Evolutionary conservation across 2,888 invertebrate genomes (phyloP).

Genomic region (Rhimphoctona megacephalus): DNA sequence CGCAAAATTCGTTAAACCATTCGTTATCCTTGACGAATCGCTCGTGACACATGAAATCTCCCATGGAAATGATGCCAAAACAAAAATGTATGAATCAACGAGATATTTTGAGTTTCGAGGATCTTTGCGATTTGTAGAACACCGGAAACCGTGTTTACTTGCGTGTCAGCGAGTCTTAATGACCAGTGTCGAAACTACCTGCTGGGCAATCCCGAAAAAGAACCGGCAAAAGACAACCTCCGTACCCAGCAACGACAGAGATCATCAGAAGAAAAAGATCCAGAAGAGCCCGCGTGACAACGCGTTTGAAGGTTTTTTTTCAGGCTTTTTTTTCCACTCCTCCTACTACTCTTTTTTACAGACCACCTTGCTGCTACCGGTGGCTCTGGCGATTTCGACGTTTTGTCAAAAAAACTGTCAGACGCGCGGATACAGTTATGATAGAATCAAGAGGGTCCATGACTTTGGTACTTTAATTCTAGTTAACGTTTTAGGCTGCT

Average conservation of each 20-base stretch:
- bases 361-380: constrained; percentile 16
- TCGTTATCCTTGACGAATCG: constrained; percentile 7
- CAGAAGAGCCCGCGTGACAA: constrained; percentile 59
- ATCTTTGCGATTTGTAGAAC: constrained; percentile 33
- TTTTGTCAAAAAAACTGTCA: constrained; percentile 10
- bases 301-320: constrained; percentile 39
- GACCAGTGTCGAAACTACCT: constrained; percentile 65
- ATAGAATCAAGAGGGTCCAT: constrained; percentile 10
- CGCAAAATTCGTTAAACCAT: not conserved
- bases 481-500: not conserved
- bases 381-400: not conserved
- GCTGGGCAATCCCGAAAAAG: constrained; percentile 52
- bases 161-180: constrained; percentile 67
- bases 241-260: constrained; percentile 4
- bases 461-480: not conserved
- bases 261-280: constrained; percentile 39
- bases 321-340: constrained; percentile 12
- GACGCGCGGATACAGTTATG: constrained; percentile 34
- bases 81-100: constrained; percentile 13
- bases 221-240: constrained; percentile 1
- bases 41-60: not conserved
- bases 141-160: constrained; percentile 62
- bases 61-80: not conserved
- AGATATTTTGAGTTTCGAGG: constrained; percentile 2
- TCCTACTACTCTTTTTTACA: constrained; percentile 16